Conservation (phyloP, 2,113 vertebrate genomes). For the Acinonyx jubatus region DNA sequence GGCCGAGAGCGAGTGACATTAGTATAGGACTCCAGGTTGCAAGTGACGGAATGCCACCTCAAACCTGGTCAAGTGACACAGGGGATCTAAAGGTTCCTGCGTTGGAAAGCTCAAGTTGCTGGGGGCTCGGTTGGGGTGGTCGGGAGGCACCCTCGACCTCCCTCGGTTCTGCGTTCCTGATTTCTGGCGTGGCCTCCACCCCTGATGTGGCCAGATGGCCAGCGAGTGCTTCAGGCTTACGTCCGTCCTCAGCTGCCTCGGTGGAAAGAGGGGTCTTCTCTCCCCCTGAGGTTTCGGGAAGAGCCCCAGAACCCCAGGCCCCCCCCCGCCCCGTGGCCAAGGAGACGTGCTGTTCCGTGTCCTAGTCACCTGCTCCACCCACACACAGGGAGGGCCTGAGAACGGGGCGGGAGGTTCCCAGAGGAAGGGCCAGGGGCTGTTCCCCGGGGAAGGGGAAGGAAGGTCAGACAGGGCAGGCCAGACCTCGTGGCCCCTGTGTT, state of each 20-base stretch:
- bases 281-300: rapidly evolving
- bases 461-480: background rate
- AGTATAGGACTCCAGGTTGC: rapidly evolving
- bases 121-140: rapidly evolving
- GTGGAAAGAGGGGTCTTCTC: background rate
- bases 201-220: rapidly evolving
- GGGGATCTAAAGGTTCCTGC: background rate
- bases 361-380: background rate
- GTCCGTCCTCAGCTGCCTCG: background rate
- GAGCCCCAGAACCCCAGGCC: background rate
- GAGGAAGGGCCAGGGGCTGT: background rate
- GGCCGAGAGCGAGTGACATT: background rate
- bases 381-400: background rate
- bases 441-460: background rate
- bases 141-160: background rate
- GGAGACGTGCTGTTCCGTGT: background rate
- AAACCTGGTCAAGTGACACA: background rate
- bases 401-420: background rate
- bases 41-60: background rate
- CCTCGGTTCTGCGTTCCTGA: background rate
- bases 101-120: background rate
- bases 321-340: background rate
- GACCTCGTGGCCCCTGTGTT: background rate
- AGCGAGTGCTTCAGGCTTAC: background rate
- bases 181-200: background rate